Evolutionary conservation across 2,888 invertebrate species (phyloP).

Genomic region (Holacanthella duospinosa): DNA sequence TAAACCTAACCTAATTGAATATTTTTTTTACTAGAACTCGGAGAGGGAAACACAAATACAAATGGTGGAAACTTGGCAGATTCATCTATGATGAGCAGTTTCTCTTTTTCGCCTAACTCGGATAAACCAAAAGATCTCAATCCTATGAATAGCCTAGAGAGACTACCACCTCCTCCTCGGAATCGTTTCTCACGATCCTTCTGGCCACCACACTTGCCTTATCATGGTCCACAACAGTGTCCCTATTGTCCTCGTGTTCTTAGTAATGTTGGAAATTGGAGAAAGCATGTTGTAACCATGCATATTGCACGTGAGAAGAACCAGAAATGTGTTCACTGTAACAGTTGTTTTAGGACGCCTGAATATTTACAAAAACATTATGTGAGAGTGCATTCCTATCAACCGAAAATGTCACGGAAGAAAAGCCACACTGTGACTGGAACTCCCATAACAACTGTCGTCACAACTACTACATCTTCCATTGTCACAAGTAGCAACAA

Average conservation of each 20-base stretch:
- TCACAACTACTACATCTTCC: background rate
- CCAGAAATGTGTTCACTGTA: slow-evolving; percentile 39
- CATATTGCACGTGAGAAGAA: slow-evolving; percentile 39
- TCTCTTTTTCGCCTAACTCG: background rate
- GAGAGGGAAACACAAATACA: no score
- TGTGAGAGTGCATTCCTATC: slow-evolving; percentile 40
- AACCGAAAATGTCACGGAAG: slow-evolving; percentile 39
- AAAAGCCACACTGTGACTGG: slow-evolving; percentile 13
- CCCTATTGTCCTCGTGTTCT: slow-evolving; percentile 39
- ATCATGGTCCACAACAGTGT: slow-evolving; percentile 38
- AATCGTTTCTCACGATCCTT: slow-evolving; percentile 35
- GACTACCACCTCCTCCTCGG: slow-evolving; percentile 16
- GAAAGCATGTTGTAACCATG: slow-evolving; percentile 40
- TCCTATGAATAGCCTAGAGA: slow-evolving; percentile 5
- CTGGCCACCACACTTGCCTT: slow-evolving; percentile 29
- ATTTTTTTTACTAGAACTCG: no score
- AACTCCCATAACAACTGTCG: background rate
- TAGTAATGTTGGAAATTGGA: slow-evolving; percentile 40
- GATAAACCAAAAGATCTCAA: slow-evolving; percentile 2
- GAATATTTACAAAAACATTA: slow-evolving; percentile 41
- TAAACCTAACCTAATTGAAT: no score
- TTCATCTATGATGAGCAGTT: no score
- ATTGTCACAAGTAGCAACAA: background rate
- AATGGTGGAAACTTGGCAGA: no score
- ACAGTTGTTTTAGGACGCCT: slow-evolving; percentile 39